These are phyloP conservation scores for Todiramphus chloris DNA, from an alignment of 2,113 vertebrate species.

Conservation along the genomic window DNA sequence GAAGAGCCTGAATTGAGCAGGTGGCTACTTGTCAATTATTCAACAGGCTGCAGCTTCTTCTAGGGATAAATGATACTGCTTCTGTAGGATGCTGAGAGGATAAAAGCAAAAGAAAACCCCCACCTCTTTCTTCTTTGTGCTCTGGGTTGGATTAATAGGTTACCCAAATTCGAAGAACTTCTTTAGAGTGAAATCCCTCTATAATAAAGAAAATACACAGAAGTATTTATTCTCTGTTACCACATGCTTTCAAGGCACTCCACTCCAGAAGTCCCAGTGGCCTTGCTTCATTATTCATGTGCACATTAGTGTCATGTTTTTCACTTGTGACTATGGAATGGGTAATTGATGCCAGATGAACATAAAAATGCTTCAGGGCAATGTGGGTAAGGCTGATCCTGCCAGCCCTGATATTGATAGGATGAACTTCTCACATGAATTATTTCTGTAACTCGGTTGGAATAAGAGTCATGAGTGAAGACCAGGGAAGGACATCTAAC, in stretches of 20 bases:
- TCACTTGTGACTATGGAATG: slow-evolving; percentile 7
- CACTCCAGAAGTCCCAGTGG: neutral
- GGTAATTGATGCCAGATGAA: neutral
- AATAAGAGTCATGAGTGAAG: neutral
- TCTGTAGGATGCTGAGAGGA: neutral
- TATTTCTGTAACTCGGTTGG: neutral
- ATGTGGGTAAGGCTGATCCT: neutral
- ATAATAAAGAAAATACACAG: neutral
- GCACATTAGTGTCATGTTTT: slow-evolving; percentile 1
- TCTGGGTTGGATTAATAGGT: neutral
- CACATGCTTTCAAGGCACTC: neutral
- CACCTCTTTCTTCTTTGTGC: neutral
- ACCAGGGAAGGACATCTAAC: neutral
- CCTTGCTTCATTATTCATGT: slow-evolving; percentile 45
- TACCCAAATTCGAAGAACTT: neutral
- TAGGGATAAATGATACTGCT: neutral
- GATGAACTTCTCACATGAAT: neutral
- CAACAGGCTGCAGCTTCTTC: neutral
- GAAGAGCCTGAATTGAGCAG: neutral
- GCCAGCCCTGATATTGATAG: neutral
- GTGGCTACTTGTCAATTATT: slow-evolving; percentile 23
- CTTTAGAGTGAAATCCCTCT: neutral
- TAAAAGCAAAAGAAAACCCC: neutral
- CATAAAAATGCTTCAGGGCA: neutral
- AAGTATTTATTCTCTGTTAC: neutral